These are phyloP conservation scores for Bimastos eiseni DNA, from an alignment of 2,888 invertebrate genomes.

Conservation along the genomic window DNA sequence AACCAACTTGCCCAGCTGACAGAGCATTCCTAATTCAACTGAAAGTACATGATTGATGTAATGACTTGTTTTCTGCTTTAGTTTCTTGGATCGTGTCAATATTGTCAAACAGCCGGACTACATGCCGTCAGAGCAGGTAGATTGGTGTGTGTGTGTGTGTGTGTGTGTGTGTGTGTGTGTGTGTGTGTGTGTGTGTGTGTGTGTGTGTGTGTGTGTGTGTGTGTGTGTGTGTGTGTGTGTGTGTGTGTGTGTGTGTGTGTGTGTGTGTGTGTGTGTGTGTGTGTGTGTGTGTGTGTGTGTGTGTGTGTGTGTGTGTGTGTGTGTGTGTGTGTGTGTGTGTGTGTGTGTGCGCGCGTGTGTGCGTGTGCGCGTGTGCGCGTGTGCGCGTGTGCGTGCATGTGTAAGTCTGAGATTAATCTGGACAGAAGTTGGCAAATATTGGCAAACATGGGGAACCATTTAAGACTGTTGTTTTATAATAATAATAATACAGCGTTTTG, in stretches of 20 bases:
- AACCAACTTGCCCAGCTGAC: too few relatives aligned
- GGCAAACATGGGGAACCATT: neutral
- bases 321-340: neutral
- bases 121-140: conserved; percentile 90
- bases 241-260: too few relatives aligned
- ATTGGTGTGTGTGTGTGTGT: conserved; percentile 68
- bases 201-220: neutral
- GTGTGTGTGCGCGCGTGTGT: too few relatives aligned
- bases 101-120: conserved; percentile 93
- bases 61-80: conserved; percentile 33
- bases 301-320: neutral
- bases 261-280: neutral
- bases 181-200: neutral
- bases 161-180: neutral
- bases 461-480: too few relatives aligned
- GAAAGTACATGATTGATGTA: neutral
- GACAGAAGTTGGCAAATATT: neutral
- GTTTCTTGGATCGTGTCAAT: conserved; percentile 85
- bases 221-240: neutral
- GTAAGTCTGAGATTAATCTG: neutral
- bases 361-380: too few relatives aligned
- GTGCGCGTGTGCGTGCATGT: neutral
- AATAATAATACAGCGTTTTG: too few relatives aligned
- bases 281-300: neutral
- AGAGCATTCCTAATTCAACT: too few relatives aligned